Evolutionary conservation across 2,888 invertebrate species (phyloP).

Genomic region (Agrotis clavis): DNA sequence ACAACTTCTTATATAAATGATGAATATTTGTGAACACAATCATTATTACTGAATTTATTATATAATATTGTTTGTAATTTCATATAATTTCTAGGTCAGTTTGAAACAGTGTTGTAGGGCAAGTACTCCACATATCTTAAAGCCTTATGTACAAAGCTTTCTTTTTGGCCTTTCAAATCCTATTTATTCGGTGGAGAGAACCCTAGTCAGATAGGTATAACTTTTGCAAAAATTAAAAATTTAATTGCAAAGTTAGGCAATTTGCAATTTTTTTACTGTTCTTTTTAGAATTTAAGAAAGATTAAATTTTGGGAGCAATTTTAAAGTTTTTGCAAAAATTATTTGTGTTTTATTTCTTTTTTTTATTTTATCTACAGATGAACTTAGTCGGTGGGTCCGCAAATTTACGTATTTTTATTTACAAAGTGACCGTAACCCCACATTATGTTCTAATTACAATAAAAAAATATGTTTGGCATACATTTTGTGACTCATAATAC

Average conservation of each 20-base stretch:
- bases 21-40: conserved; percentile 54
- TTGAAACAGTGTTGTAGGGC: conserved; percentile 68
- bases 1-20: conserved; percentile 32
- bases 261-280: conserved; percentile 32
- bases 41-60: conserved; percentile 11
- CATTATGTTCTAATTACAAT: conserved; percentile 78
- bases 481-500: conserved; percentile 89
- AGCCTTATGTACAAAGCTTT: conserved; percentile 87
- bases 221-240: conserved; percentile 65
- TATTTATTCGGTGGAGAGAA: conserved; percentile 84
- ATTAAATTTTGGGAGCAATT: conserved; percentile 21
- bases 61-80: conserved; percentile 37
- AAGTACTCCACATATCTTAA: conserved; percentile 64
- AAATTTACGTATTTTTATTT: conserved; percentile 84
- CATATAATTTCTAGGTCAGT: conserved; percentile 60
- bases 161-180: conserved; percentile 87
- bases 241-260: conserved; percentile 34
- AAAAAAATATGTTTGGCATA: conserved; percentile 88
- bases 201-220: conserved; percentile 70
- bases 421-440: conserved; percentile 81
- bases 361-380: conserved; percentile 76
- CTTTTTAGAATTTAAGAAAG: conserved; percentile 22
- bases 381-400: conserved; percentile 87
- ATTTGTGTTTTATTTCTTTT: conserved; percentile 49
- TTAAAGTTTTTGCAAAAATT: conserved; percentile 63